These are phyloP conservation scores for Apostichopus parvimensis DNA, from an alignment of 35 echinoderm and acorn worm species.

Conservation along the genomic window DNA sequence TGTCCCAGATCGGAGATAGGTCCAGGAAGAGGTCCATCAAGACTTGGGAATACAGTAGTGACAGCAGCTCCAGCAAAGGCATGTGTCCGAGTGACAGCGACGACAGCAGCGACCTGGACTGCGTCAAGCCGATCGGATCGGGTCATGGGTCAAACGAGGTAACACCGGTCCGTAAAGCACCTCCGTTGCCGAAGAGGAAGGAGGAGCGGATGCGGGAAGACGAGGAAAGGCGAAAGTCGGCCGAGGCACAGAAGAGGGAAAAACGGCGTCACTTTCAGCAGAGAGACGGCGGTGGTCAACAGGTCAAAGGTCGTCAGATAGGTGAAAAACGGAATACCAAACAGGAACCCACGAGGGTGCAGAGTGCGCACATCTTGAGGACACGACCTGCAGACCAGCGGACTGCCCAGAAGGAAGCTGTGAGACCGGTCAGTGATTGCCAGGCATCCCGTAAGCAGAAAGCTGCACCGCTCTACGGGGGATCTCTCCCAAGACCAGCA, in stretches of 20 bases:
- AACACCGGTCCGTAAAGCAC: constrained; percentile 5
- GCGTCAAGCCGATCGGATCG: background rate
- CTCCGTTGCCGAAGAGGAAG: constrained; percentile 21
- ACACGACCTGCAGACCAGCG: background rate
- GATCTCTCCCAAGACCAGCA: background rate
- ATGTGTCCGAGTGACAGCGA: background rate
- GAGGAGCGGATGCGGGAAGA: background rate
- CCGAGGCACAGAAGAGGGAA: background rate
- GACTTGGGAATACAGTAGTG: constrained; percentile 31
- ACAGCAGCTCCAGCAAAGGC: background rate
- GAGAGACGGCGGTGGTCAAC: background rate
- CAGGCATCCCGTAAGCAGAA: background rate
- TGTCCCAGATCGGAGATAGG: background rate
- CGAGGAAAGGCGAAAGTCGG: background rate
- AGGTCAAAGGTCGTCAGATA: background rate
- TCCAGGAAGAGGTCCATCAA: background rate
- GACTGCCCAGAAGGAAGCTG: background rate
- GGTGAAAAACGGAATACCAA: background rate
- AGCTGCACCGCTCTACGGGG: no score
- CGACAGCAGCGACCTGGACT: background rate
- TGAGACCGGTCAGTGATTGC: background rate
- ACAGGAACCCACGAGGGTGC: background rate
- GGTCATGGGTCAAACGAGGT: background rate
- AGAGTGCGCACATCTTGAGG: background rate
- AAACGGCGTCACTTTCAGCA: background rate